Base-by-base conservation (phyloP, 37 sponge, comb jelly and placozoan species). In the Ephydatia muelleri region DNA sequence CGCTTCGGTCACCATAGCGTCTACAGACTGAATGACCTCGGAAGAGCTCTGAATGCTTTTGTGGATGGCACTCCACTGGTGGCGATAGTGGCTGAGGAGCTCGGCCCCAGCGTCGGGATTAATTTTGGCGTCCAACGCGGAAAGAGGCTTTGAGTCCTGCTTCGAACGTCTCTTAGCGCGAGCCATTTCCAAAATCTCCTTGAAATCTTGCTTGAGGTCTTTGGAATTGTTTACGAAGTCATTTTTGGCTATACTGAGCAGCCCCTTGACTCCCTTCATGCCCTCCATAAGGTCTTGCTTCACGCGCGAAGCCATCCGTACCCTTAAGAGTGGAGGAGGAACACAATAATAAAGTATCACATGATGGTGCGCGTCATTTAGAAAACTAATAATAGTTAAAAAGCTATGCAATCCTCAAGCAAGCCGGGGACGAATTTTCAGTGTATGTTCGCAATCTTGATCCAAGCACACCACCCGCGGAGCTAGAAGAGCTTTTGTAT, bases 401-500 rank as follows among this genome's bases (percentile, higher is more conserved):
- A 33, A 21, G 72, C 32, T 1, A 71, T 34, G 72, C 32, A 71
- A 71, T 12, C 32, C 12, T 30, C 32, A n/a, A 33, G 30, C 32
- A 71, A 71, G 32, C 13, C 32, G 30, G 72, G 25, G 72, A 71
- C 72, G 70, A 65, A 0, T 68, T 79, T 48, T 91, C 91, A 5
- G 80, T 92, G 26, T 85, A 81, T 67, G 86, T 92, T n/a, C 82
- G 89, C 5, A 85, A 88, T 28, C 73, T 92, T 29, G 36, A 82
- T 49, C 70, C 67, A 40, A 49, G 9, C 12, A 65, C 67, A 3
- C 77, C 89, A 14, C 68, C 81, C 14, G 37, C 40, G 0, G 92
- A 92, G 35, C 23, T 88, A 49, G 92, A 92, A 38, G 89, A 92
- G 72, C 48, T 92, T 23, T 28, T 92, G 29, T 92, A 92, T 65